phyloP scores from a whole-genome alignment of 1,140 invertebrate genomes.

The Brachionus paranguensis region DNA sequence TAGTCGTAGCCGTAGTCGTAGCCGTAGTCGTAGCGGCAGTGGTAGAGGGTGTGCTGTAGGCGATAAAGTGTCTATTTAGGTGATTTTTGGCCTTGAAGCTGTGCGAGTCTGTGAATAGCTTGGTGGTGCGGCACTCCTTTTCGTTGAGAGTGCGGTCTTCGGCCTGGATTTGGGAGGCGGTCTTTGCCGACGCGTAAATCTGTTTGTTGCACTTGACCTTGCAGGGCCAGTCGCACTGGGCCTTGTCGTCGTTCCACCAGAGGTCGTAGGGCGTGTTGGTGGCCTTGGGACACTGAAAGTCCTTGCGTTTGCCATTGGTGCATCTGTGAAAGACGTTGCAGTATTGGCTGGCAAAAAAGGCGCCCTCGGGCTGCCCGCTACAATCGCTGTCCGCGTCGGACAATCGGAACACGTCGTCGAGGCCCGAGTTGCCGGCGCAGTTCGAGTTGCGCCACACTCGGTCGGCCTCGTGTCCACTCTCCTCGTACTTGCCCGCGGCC shows the following conservation, averaged over 20 bases:
- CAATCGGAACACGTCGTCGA: background rate
- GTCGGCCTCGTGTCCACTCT: background rate
- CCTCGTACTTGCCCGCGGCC: background rate
- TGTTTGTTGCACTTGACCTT: background rate
- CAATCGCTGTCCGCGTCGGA: background rate
- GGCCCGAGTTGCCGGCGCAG: background rate
- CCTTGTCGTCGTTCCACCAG: conserved; percentile 39
- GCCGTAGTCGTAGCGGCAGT: background rate
- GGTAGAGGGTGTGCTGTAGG: background rate
- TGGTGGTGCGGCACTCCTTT: background rate
- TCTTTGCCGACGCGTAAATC: background rate
- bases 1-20: background rate
- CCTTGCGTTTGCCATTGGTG: background rate
- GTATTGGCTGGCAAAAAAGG: conserved; percentile 22
- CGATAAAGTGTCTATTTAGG: background rate
- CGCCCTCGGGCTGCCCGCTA: background rate
- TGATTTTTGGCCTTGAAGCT: background rate
- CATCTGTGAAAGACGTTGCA: conserved; percentile 39
- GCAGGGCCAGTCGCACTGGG: conserved; percentile 40
- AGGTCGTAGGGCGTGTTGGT: conserved; percentile 40
- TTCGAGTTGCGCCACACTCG: background rate
- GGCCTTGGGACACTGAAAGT: conserved; percentile 34
- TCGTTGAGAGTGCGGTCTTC: background rate
- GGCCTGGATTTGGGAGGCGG: background rate
- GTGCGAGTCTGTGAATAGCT: background rate